Evolutionary conservation across 1,140 invertebrate species (phyloP).

Genomic region (Ceratoteleas bidentatus): DNA sequence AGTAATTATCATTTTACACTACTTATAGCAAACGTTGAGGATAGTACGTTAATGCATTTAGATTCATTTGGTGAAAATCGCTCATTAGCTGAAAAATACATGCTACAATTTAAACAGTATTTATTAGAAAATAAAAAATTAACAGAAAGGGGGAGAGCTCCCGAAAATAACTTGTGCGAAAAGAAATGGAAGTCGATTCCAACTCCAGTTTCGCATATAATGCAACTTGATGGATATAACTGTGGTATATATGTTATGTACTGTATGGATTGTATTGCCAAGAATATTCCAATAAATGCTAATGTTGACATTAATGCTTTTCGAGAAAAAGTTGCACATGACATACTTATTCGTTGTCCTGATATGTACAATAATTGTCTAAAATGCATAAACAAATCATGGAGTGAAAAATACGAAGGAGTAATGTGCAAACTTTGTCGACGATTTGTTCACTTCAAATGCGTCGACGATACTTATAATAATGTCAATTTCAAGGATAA

Average conservation of each 20-base stretch:
- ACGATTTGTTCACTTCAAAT: conserved; percentile 10
- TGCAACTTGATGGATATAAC: conserved; percentile 13
- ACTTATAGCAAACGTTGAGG: conserved; percentile 12
- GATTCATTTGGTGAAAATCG: conserved; percentile 24
- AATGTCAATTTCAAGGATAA: neutral
- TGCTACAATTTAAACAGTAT: conserved; percentile 13
- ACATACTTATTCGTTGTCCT: conserved; percentile 13
- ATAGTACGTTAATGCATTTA: conserved; percentile 12
- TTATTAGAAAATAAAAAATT: conserved; percentile 5
- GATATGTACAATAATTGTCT: conserved; percentile 16
- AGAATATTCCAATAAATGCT: neutral
- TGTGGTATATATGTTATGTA: conserved; percentile 27
- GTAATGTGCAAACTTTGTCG: conserved; percentile 26
- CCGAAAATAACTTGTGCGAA: conserved; percentile 13
- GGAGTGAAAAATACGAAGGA: conserved; percentile 6
- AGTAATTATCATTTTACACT: conserved; percentile 8
- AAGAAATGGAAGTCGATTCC: conserved; percentile 1
- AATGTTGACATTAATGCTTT: neutral
- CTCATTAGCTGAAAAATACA: neutral
- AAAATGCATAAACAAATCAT: neutral
- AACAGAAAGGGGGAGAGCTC: neutral
- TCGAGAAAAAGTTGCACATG: neutral
- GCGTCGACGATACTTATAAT: conserved; percentile 1
- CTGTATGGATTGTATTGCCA: conserved; percentile 25
- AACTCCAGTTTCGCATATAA: neutral